Conservation (phyloP, 2,797 vertebrate species). For the Acrossocheilus wenchowensis region DNA sequence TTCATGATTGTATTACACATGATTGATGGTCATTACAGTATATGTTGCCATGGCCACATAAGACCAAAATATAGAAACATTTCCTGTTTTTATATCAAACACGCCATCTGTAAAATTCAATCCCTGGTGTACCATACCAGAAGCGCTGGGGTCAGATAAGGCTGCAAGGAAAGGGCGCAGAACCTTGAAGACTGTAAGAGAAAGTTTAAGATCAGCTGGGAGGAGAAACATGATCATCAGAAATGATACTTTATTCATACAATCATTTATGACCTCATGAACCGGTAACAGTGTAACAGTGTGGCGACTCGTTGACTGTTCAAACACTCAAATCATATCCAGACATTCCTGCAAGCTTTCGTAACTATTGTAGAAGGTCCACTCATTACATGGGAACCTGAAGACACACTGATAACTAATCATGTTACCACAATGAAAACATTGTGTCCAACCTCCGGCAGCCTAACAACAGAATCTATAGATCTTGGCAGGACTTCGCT, state of each 20-base stretch:
- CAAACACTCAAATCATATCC: conserved; percentile 19
- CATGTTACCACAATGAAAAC: conserved; percentile 40
- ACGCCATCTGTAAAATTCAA: conserved; percentile 48
- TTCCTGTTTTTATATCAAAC: conserved; percentile 64
- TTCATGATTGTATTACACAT: background rate
- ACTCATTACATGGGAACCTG: conserved; percentile 31
- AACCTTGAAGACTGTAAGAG: conserved; percentile 18
- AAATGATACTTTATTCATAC: conserved; percentile 14
- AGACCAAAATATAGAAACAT: conserved; percentile 35
- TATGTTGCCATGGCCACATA: conserved; percentile 36
- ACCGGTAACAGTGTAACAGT: background rate
- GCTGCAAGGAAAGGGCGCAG: background rate
- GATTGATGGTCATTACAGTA: conserved; percentile 13
- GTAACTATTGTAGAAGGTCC: conserved; percentile 38
- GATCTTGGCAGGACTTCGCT: conserved; percentile 13
- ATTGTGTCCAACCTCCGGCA: conserved; percentile 3
- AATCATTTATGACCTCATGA: conserved; percentile 3
- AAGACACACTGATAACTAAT: conserved; percentile 34
- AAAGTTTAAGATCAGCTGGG: conserved; percentile 17
- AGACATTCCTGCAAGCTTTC: conserved; percentile 33
- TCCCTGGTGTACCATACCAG: conserved; percentile 44
- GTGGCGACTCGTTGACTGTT: conserved; percentile 26
- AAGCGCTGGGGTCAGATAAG: conserved; percentile 37
- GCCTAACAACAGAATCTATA: conserved; percentile 16
- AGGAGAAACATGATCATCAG: conserved; percentile 3